Evolutionary conservation across 2,113 vertebrate genomes (phyloP).

Genomic region (Furnarius figulus): DNA sequence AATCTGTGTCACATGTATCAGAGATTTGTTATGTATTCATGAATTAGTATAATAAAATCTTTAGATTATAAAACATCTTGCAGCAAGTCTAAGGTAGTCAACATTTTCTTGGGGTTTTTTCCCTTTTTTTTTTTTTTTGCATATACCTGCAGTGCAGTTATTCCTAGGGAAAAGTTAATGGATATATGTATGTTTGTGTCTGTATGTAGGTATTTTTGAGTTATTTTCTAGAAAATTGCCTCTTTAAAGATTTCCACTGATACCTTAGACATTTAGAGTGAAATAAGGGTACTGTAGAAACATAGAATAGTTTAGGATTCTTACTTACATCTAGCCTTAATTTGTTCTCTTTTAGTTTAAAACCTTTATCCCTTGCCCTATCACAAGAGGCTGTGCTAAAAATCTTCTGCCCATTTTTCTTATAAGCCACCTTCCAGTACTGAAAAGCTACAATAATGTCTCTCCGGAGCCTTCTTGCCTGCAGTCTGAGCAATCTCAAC

Average conservation of each 20-base stretch:
- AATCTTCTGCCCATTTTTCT: background rate
- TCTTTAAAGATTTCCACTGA: background rate
- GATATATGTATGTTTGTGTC: background rate
- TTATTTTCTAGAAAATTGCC: background rate
- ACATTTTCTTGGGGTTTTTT: background rate
- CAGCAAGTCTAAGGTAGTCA: background rate
- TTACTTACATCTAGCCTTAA: background rate
- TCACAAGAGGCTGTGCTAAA: background rate
- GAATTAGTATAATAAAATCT: background rate
- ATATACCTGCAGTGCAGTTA: background rate
- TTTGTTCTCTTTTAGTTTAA: background rate
- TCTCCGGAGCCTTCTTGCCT: background rate
- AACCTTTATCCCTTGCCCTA: background rate
- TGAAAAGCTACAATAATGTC: accelerated
- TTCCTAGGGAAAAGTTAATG: background rate
- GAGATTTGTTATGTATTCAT: background rate
- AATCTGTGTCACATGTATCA: background rate
- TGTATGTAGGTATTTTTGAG: background rate
- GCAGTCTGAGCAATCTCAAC: background rate
- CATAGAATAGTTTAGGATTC: background rate
- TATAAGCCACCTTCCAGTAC: background rate
- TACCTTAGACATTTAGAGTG: background rate
- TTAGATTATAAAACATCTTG: background rate
- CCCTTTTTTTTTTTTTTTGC: too few relatives aligned
- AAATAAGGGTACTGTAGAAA: background rate